Evolutionary conservation across 2,797 vertebrate species (phyloP).

Genomic region (Danio kyathit): DNA sequence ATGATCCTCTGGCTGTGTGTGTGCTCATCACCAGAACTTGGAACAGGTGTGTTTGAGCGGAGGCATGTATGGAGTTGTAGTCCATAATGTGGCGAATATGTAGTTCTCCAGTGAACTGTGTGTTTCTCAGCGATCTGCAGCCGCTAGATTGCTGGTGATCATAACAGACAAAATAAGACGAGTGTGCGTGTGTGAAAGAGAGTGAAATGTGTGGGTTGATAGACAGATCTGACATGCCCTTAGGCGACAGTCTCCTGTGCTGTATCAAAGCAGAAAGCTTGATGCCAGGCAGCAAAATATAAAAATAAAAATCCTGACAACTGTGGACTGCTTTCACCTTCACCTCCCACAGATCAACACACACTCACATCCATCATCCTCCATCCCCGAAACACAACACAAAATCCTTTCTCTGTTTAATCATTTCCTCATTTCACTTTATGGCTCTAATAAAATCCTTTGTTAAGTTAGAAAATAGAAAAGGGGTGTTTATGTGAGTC

Average conservation of each 20-base stretch:
- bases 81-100: too few species aligned
- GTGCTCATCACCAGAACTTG: too few species aligned
- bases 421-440: constrained; percentile 1
- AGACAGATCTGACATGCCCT: constrained; percentile 21
- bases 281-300: constrained; percentile 46
- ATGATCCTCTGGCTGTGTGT: too few species aligned
- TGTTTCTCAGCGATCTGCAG: too few species aligned
- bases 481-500: not conserved
- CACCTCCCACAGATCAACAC: constrained; percentile 34
- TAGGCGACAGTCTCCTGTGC: constrained; percentile 46
- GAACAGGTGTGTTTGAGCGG: too few species aligned
- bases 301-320: constrained; percentile 48
- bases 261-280: constrained; percentile 66
- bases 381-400: not conserved
- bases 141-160: too few species aligned
- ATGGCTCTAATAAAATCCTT: not conserved
- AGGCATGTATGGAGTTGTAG: too few species aligned
- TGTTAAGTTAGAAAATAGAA: not conserved
- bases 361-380: constrained; percentile 10
- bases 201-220: constrained; percentile 6
- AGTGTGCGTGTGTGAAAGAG: not conserved
- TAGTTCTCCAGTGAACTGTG: too few species aligned
- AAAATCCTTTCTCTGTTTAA: constrained; percentile 28
- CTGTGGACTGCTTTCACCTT: constrained; percentile 54
- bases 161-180: too few species aligned